Base-by-base conservation (phyloP, 2,888 invertebrate species). In the Hirtodrosophila confusa region DNA sequence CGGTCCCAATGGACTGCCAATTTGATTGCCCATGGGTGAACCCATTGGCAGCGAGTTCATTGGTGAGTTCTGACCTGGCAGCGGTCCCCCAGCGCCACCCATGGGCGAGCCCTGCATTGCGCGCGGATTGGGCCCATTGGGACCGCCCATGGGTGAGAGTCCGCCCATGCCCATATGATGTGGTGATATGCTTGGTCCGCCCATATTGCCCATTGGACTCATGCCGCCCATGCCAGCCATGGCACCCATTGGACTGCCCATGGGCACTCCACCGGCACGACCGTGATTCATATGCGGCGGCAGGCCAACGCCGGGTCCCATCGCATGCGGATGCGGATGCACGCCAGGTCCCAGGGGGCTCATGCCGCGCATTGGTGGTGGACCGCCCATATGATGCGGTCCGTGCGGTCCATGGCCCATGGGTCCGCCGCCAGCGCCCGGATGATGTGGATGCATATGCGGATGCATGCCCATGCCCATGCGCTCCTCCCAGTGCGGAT, bases 41-140 rank as follows among this genome's bases (percentile, higher is more conserved):
- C 94, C 94, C 94, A 94, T 94, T 44, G 94, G 94, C 93, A 95
- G 93, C 44, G 94, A 94, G 89, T 95, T 95, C 94, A 95, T 95
- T 11, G 95, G 95, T 47, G 90, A 90, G 31, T 89, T 87, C 33
- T 93, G 93, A n/a, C 95, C 95, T 1, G 76, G 76, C 50, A 60
- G 33, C 83, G 95, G 95, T 31, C 94, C 94, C 92, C 95, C 94
- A 58, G 93, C 93, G 71, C 93, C 92, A 4, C 89, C 89, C 68
- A 93, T 92, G 66, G 93, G 92, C 0, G 87, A 89, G 75, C 94
- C 94, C 94, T 95, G 95, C 94, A 95, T 94, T 66, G 94, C 93
- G 74, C 94, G 93, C 67, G 90, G 91, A 43, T 91, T 92, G 1
- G 93, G 93, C 92, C 94, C 89, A 24, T 82, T 88, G 11, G 89